Conservation (phyloP, 35 echinoderm and acorn worm species). For the Heliocidaris erythrogramma region DNA sequence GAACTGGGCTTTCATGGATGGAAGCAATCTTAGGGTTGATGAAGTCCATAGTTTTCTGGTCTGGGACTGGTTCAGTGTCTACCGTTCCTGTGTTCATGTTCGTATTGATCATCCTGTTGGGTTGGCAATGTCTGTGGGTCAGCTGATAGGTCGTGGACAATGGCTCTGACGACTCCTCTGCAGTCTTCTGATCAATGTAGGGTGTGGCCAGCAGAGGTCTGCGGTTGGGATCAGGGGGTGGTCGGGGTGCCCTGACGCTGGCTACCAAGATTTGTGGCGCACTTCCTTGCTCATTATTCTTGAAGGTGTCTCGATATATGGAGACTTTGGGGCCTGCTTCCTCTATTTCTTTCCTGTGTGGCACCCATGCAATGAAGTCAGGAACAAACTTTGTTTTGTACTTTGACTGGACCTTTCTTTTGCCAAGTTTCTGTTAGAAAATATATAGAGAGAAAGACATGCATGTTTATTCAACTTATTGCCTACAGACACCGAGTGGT, state of each 20-base stretch:
- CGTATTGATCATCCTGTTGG: conserved; percentile 78
- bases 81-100: conserved; percentile 93
- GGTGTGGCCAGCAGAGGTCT: conserved; percentile 42
- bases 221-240: not conserved
- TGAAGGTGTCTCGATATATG: conserved; percentile 77
- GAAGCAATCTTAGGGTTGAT: conserved; percentile 80
- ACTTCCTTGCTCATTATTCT: not conserved
- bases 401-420: conserved; percentile 76
- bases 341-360: conserved; percentile 81
- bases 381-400: conserved; percentile 76
- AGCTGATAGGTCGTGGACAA: conserved; percentile 79
- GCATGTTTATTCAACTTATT: not conserved
- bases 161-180: conserved; percentile 55
- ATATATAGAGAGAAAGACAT: conserved; percentile 43
- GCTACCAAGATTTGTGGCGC: conserved; percentile 63
- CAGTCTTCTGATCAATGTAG: conserved; percentile 51
- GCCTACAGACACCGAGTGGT: too few relatives aligned
- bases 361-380: conserved; percentile 97
- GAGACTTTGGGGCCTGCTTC: conserved; percentile 77
- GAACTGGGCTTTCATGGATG: conserved; percentile 73
- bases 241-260: conserved; percentile 33
- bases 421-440: conserved; percentile 82
- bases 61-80: conserved; percentile 44
- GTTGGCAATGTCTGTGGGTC: conserved; percentile 81
- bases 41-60: conserved; percentile 65